Base-by-base conservation (phyloP, 2,888 invertebrate species). In the Polyploca ridens region DNA sequence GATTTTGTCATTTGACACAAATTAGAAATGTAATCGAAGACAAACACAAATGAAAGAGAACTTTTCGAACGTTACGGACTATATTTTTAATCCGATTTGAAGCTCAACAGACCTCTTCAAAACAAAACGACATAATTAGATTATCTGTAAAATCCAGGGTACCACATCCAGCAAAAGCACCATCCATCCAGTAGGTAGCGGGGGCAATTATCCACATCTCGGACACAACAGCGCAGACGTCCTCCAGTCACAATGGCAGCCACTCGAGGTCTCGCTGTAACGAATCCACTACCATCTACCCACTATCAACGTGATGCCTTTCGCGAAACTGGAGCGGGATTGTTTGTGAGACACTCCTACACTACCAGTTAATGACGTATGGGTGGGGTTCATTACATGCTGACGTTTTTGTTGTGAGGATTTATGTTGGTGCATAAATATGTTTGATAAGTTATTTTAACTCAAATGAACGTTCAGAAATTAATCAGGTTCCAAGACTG, bases 151-250 rank as follows among this genome's bases (percentile, higher is more conserved):
- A 33, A n/a, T 58, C 14, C 58, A 58, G 33, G 41, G 7, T 10
- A 54, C n/a, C 66, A 61, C 61, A 64, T 67, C 67, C 59, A 67
- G 64, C 57, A 63, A 59, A 49, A 16, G 19, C n/a, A 46, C 46
- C 59, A 62, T 33, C 62, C 62, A 65, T 74, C 71, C 76, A 70
- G 78, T 77, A 79, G 84, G 77, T 81, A 81, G 85, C 84, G 79
- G 88, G 87, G 92, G 93, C 93, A 93, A 94, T 94, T 94, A 93
- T 88, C 89, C 87, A 87, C 88, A 90, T 90, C 92, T 92, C 90
- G 93, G 93, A 93, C 93, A 91, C 90, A 91, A 91, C 91, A 84
- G 89, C 87, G 88, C 89, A 90, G 90, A 90, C 90, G 90, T 89
- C 83, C 91, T 92, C 88, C 81, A 89, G 78, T 88, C 93, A 93